Evolutionary conservation across 2,113 vertebrate genomes (phyloP), one percentile per base, ranked within the genome.

Genomic region (Nannospalax galili): DNA sequence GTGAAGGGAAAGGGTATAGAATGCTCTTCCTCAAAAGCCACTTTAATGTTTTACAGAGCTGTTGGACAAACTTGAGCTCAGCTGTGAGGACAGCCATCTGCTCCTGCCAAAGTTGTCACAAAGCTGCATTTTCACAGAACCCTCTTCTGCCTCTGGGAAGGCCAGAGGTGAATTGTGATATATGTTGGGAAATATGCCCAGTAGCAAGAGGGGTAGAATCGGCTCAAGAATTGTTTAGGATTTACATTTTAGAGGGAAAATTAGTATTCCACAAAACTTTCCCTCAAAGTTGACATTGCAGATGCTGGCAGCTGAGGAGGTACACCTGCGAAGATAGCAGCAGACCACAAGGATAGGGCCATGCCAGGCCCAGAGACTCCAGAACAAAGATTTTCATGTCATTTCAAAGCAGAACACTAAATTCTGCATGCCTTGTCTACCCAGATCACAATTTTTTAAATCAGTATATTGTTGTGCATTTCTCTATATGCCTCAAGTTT

Each of bases 1-100:
- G 8, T 14, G 11, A 80, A 15, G 45, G 35, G 69, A 84, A 52
- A 78, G 67, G 67, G n/a, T n/a, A 42, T 87, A 88, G 62, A 96
- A 37, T 45, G 32, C 60, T 91, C 78, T 80, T 88, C 58, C 73
- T 93, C 67, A 67, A 86, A 84, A 67, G 52, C 56, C 64, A 20
- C 75, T 45, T 82, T 16, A 22, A 60, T 16, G 14, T 84, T 81
- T 86, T 73, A 74, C 0, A 9, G 73, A 56, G 40, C 77, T 94
- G 92, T 92, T 86, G 87, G 91, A 96, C 90, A 97, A 40, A 84
- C 28, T 45, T 69, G 90, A 97, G 81, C 60, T 78, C 67, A 73
- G 42, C 3, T 6, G 40, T 91, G 88, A 95, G 84, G 62, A 73
- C 1, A 3, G 70, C 82, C 82, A 88, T 58, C 91, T 96, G 81